These are phyloP conservation scores for Drosophila aldrichi DNA, from an alignment of 2,888 invertebrate species.

Conservation along the genomic window DNA sequence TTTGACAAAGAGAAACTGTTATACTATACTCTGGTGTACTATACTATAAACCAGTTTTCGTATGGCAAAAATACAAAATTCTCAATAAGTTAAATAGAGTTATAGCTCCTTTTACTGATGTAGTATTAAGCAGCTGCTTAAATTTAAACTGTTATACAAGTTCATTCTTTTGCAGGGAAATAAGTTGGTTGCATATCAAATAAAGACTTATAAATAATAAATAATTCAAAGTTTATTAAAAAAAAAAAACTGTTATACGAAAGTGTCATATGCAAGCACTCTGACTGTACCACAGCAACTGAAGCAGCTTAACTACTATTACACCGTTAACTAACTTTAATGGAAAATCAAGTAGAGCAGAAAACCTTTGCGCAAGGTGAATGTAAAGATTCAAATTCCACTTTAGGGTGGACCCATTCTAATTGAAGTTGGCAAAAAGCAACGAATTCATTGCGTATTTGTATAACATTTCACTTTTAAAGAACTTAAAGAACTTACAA, in stretches of 20 bases:
- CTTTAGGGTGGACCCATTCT: background rate
- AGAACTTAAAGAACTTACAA: constrained; percentile 2
- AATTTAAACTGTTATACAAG: too few relatives aligned
- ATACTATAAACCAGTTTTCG: background rate
- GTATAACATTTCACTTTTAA: constrained; percentile 34
- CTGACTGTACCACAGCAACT: background rate
- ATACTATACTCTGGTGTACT: background rate
- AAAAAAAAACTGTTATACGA: too few relatives aligned
- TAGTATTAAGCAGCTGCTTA: background rate
- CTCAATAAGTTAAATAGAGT: too few relatives aligned
- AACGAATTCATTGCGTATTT: constrained; percentile 22
- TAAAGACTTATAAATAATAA: too few relatives aligned
- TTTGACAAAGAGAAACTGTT: background rate
- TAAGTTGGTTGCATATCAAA: too few relatives aligned
- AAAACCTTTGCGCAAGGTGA: background rate
- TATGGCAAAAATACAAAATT: too few relatives aligned
- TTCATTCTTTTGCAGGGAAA: too few relatives aligned
- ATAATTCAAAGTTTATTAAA: too few relatives aligned
- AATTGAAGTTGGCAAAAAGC: background rate
- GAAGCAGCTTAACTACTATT: background rate
- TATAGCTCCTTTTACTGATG: background rate
- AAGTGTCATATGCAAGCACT: background rate
- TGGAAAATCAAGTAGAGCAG: background rate
- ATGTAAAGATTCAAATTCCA: background rate
- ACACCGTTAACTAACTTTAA: background rate